Conservation (phyloP, 1,140 invertebrate genomes). For the Ridgeia piscesae region DNA sequence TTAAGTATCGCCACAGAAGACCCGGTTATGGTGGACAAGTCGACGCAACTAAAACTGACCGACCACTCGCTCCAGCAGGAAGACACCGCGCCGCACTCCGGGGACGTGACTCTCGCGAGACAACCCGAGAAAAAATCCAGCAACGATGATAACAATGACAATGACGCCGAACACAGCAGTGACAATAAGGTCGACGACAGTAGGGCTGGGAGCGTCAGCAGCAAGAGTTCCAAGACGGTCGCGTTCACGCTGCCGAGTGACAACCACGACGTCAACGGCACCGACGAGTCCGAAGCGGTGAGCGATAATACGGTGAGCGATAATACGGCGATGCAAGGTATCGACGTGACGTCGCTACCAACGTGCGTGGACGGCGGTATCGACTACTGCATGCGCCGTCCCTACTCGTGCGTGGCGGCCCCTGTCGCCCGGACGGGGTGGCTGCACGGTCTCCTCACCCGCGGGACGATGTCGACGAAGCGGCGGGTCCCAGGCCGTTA, state of each 20-base stretch:
- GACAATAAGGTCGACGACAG: not conserved
- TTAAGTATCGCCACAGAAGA: not conserved
- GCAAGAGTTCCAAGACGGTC: not conserved
- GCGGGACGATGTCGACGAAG: not conserved
- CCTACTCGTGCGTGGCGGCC: not conserved
- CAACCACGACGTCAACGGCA: not conserved
- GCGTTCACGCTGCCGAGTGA: not conserved
- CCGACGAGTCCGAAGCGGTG: not conserved
- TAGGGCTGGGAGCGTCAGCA: not conserved
- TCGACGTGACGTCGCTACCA: not conserved
- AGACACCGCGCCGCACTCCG: not conserved
- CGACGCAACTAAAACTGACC: not conserved
- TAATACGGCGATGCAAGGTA: not conserved
- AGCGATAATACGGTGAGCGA: constrained; percentile 3
- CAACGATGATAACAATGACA: not conserved
- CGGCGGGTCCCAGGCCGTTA: not conserved
- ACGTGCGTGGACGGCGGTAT: not conserved
- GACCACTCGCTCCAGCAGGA: not conserved
- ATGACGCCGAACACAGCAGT: not conserved
- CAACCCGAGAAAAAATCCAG: not conserved
- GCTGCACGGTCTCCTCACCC: not conserved
- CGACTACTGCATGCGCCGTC: not conserved
- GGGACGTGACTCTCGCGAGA: not conserved
- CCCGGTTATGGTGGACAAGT: not conserved
- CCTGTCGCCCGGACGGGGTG: not conserved